Conservation (phyloP, 2,888 invertebrate species). For the Flabesymbios commensalis region DNA sequence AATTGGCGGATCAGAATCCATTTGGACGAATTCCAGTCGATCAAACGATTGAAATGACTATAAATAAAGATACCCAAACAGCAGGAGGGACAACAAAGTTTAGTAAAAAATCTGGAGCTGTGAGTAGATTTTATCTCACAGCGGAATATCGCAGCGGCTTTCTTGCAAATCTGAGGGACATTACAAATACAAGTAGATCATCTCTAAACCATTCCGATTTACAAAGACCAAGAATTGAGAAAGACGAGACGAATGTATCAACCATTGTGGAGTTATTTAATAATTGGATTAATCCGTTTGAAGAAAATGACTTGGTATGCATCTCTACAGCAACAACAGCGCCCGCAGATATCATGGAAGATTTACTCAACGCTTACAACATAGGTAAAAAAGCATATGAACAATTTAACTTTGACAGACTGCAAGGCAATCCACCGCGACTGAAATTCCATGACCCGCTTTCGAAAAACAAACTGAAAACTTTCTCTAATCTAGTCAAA, state of each 20-base stretch:
- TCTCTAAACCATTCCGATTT: not conserved
- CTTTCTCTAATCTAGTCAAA: too few relatives aligned
- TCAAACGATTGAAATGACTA: constrained; percentile 15
- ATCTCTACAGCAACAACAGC: constrained; percentile 12
- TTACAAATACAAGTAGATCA: constrained; percentile 2
- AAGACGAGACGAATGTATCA: not conserved
- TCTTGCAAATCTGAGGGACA: constrained; percentile 1
- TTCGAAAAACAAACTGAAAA: too few relatives aligned
- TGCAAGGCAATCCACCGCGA: too few relatives aligned
- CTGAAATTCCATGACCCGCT: too few relatives aligned
- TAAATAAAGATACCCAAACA: constrained; percentile 21
- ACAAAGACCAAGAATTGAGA: not conserved
- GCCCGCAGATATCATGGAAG: constrained; percentile 18
- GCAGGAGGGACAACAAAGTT: constrained; percentile 13
- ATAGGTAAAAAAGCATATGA: constrained; percentile 23
- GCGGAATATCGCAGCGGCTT: constrained; percentile 9
- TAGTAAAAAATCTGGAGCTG: not conserved
- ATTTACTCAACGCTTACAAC: constrained; percentile 19
- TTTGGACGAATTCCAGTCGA: constrained; percentile 35
- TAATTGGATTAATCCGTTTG: constrained; percentile 22
- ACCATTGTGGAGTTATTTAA: constrained; percentile 9
- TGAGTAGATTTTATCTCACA: constrained; percentile 7
- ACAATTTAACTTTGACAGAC: too few relatives aligned
- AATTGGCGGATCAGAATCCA: constrained; percentile 18
- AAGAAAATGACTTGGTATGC: constrained; percentile 9